Base-by-base conservation (phyloP, 1,140 invertebrate species). In the Rhyzopertha dominica region DNA sequence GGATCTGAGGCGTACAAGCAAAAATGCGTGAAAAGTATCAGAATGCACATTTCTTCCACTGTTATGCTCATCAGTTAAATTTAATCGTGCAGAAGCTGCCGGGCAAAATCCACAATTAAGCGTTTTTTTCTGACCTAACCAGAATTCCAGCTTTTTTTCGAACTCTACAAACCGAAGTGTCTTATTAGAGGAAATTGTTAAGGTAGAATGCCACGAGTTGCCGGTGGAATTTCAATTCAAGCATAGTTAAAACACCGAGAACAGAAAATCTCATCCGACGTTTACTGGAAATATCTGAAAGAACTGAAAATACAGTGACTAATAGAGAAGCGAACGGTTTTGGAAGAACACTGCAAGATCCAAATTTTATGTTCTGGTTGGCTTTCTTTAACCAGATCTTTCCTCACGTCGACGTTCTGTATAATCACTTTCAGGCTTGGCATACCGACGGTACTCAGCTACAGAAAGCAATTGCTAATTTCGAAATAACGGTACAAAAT, bases 51-150 rank as follows among this genome's bases (percentile, higher is more conserved):
- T 35, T 35, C 18, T n/a, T 35, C n/a, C 32, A 35, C 18, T 35
- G 32, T 18, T 35, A 35, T 47, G 43, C 53, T 25, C 59, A 62
- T 39, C 53, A 54, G 43, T 43, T 58, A n/a, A 60, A 61, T 40
- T 50, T 50, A 50, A 50, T 50, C 32, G 18, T 46, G 25, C 43
- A 46, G 47, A 43, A 39, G 48, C 48, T n/a, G 26, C 48, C 2
- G 25, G 32, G 23, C 32, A 47, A 20, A 50, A 50, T 47, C 23
- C 24, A 17, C 29, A 47, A 23, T 10, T 32, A 14, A 47, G 47
- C 31, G n/a, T 48, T 38, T 47, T 47, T 46, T 50, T 50, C n/a
- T n/a, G n/a, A n/a, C n/a, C n/a, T 30, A 23, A 26, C 46, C 4
- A 43, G 22, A n/a, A 30, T 50, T 36, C 39, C 40, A 19, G 24